phyloP scores from a whole-genome alignment of 1,140 invertebrate species.

The Drosophila parvula region DNA sequence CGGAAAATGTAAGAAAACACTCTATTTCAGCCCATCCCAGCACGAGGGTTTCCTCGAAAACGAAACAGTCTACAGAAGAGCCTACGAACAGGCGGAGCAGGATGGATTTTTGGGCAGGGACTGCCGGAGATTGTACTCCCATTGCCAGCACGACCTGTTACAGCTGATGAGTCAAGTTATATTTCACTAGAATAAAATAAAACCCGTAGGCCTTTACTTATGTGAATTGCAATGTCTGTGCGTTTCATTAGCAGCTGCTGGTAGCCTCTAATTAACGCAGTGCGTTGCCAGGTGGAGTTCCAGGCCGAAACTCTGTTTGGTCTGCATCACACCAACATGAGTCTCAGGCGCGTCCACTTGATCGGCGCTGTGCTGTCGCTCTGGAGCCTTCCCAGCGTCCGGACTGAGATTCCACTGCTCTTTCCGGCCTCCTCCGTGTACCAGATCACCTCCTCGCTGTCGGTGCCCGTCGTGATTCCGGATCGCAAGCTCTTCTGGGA shows the following conservation, averaged over 20 bases:
- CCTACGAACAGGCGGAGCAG: constrained; percentile 72
- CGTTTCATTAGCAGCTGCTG: constrained; percentile 64
- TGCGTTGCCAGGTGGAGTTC: constrained; percentile 11
- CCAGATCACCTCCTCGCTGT: constrained; percentile 63
- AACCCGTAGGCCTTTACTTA: background rate
- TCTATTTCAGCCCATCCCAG: constrained; percentile 64
- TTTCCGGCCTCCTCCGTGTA: constrained; percentile 64
- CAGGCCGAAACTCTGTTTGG: background rate
- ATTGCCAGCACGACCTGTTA: constrained; percentile 62
- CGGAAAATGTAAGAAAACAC: background rate
- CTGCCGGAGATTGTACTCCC: constrained; percentile 60
- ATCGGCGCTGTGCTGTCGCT: constrained; percentile 23
- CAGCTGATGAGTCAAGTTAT: constrained; percentile 54
- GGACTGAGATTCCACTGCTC: constrained; percentile 39
- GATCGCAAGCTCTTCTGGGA: constrained; percentile 66
- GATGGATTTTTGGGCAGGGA: constrained; percentile 64
- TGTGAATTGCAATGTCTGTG: constrained; percentile 47
- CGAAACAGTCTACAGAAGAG: constrained; percentile 56
- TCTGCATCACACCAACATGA: constrained; percentile 47
- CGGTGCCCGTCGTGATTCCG: constrained; percentile 62
- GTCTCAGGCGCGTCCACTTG: constrained; percentile 41
- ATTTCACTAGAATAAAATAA: constrained; percentile 33
- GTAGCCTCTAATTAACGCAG: constrained; percentile 48
- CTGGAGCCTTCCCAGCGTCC: background rate
- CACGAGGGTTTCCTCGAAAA: constrained; percentile 67